phyloP scores from a whole-genome alignment of 2,797 vertebrate species.

The Pantherophis alleghaniensis region DNA sequence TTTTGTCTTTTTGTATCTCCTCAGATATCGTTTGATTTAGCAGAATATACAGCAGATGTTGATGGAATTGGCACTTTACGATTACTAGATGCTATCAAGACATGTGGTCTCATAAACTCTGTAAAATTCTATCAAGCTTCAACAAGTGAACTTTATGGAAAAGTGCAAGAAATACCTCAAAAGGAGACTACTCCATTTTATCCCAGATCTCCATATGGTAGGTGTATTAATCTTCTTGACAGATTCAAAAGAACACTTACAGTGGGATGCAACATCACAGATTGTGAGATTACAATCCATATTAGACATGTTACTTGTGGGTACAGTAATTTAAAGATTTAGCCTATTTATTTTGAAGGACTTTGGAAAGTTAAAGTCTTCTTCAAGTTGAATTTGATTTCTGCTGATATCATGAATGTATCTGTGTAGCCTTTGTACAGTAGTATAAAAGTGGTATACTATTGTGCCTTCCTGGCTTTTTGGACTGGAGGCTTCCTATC shows the following conservation, averaged over 20 bases:
- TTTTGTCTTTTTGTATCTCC: conserved; percentile 24
- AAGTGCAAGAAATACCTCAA: conserved; percentile 97
- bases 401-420: background rate
- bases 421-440: background rate
- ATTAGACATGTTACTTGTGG: background rate
- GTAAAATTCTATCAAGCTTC: conserved; percentile 98
- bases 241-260: background rate
- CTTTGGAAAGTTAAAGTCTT: conserved; percentile 1
- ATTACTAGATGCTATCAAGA: conserved; percentile 92
- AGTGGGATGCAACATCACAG: background rate
- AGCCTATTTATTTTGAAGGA: conserved; percentile 52
- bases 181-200: conserved; percentile 97
- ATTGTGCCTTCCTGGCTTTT: background rate
- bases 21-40: conserved; percentile 95
- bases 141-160: conserved; percentile 95
- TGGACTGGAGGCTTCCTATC: background rate
- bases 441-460: background rate
- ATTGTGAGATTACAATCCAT: background rate
- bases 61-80: conserved; percentile 93
- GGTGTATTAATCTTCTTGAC: conserved; percentile 29
- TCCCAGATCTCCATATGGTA: conserved; percentile 95
- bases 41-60: conserved; percentile 96
- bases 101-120: conserved; percentile 87
- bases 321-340: background rate
- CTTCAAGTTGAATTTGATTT: background rate